Base-by-base conservation (phyloP, 2,888 invertebrate genomes). In the Conistra vaccinii region DNA sequence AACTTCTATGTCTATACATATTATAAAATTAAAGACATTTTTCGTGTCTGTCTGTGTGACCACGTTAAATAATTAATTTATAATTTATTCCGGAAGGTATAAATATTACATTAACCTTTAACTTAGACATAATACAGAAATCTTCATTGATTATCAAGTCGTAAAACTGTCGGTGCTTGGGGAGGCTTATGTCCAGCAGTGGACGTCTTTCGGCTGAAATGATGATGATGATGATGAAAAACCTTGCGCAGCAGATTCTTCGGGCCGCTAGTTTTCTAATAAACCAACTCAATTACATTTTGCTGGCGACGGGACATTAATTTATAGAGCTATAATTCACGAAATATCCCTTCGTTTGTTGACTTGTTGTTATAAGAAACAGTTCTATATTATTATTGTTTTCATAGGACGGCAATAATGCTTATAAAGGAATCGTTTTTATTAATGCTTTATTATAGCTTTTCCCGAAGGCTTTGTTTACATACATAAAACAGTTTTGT, bases 301-400 rank as follows among this genome's bases (percentile, higher is more conserved):
- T 7, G 45, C 51, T 45, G 61, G 66, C 39, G 32, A 55, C 53
- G 23, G 29, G 29, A 62, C 45, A 65, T 76, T 68, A 60, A 65
- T 69, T 58, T 69, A 62, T 58, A 9, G 23, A 66, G 45, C 26
- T 45, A 67, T 78, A 69, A 69, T 58, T 78, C 53, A 72, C 57
- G 20, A 65, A 68, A 51, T 55, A 26, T 61, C 26, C 42, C 51
- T 69, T 68, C 3, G 58, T 32, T 69, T 57, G 82, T 81, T 60
- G 70, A 65, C 26, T 82, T 76, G 77, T 77, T 69, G 53, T 69
- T 74, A n/a, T 48, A 66, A 29, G 68, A 12, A 29, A 45, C 71
- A 42, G 45, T 68, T 77, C 29, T 14, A 12, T 61, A 51, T 39
- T 61, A 61, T 75, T 70, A 70, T 72, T 82, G 68, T 82, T 71